These are phyloP conservation scores for Characodon lateralis DNA, from an alignment of 2,797 vertebrate species.

Conservation along the genomic window DNA sequence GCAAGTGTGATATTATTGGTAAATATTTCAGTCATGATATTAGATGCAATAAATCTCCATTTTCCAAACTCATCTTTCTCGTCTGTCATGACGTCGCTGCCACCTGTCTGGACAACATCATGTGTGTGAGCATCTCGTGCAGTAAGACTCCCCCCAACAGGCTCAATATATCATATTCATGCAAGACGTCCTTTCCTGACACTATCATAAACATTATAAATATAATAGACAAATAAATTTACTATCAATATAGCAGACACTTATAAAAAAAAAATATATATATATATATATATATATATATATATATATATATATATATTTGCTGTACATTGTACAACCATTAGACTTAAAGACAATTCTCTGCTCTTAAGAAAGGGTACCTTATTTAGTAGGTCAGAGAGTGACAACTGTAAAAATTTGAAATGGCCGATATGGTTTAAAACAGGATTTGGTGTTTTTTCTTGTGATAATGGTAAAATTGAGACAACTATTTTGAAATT, in stretches of 20 bases:
- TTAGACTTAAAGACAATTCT: not conserved
- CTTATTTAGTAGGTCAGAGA: not conserved
- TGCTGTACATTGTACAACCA: not conserved
- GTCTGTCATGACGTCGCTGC: not conserved
- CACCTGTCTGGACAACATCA: not conserved
- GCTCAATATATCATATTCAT: not conserved
- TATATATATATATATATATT: not conserved
- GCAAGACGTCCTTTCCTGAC: not conserved
- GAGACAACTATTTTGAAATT: too few species aligned
- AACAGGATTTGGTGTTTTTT: too few species aligned
- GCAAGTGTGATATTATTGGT: not conserved
- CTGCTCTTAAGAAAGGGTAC: not conserved
- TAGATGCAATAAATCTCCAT: not conserved
- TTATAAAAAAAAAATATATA: too few species aligned
- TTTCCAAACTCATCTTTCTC: not conserved
- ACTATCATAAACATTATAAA: not conserved
- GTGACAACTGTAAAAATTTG: not conserved
- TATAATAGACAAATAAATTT: not conserved
- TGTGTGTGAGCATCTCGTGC: too few species aligned
- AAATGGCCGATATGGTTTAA: too few species aligned
- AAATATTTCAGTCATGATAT: not conserved
- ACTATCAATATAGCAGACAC: not conserved
- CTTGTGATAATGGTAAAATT: too few species aligned
- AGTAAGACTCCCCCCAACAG: not conserved
- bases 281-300: too few species aligned